Evolutionary conservation across 2,797 vertebrate genomes (phyloP).

Genomic region (Tapera naevia): DNA sequence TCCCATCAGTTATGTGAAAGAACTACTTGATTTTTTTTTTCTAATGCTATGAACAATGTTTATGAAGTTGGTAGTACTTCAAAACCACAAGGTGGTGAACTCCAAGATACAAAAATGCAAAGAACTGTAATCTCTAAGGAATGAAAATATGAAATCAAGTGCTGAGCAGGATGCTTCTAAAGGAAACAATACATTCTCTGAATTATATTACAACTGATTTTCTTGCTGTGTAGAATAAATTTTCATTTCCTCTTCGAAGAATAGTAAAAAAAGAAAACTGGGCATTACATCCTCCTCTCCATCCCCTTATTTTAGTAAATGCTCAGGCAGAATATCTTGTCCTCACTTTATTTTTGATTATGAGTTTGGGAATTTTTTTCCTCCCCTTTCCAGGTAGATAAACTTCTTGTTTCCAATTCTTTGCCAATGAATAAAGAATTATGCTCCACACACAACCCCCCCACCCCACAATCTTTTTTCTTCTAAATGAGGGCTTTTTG

Average conservation of each 20-base stretch:
- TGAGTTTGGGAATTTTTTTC: not conserved
- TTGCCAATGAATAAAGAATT: not conserved
- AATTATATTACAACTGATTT: not conserved
- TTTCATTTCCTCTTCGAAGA: conserved; percentile 17
- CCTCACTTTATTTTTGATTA: not conserved
- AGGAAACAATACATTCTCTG: conserved; percentile 27
- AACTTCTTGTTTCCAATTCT: not conserved
- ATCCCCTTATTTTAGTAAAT: not conserved
- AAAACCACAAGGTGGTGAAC: conserved; percentile 26
- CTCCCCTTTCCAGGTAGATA: not conserved
- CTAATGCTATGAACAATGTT: conserved; percentile 18
- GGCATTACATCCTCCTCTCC: not conserved
- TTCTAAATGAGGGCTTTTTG: not conserved
- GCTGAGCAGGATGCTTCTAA: conserved; percentile 33
- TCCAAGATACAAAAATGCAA: conserved; percentile 19
- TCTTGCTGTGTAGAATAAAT: conserved; percentile 5
- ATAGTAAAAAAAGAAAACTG: not conserved
- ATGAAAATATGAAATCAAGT: conserved; percentile 2
- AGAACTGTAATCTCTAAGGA: conserved; percentile 17
- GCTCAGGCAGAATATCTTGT: not conserved
- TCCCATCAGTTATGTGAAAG: not conserved
- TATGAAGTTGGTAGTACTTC: conserved; percentile 38
- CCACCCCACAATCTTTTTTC: not conserved
- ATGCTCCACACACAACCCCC: too few relatives aligned
- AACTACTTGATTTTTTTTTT: not conserved